These are phyloP conservation scores for Ceraclea dissimilis DNA, from an alignment of 2,888 invertebrate species.

Conservation along the genomic window DNA sequence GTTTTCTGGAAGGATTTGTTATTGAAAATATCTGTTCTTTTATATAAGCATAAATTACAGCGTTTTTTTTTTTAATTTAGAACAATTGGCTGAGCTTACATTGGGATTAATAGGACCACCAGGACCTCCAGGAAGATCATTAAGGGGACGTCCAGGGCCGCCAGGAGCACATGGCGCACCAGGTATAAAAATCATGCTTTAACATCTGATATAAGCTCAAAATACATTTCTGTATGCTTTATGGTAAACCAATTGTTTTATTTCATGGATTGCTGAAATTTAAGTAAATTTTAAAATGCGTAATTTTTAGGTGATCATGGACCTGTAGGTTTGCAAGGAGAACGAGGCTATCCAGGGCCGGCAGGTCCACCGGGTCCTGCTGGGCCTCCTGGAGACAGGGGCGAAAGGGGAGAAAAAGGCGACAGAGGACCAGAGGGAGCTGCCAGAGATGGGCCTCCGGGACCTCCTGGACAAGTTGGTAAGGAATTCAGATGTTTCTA, in stretches of 20 bases:
- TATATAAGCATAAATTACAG: neutral
- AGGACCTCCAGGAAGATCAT: slow-evolving; percentile 57
- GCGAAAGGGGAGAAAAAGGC: slow-evolving; percentile 67
- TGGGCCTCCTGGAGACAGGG: slow-evolving; percentile 54
- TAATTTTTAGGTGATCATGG: slow-evolving; percentile 53
- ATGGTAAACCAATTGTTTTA: too few species aligned
- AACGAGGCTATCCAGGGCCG: slow-evolving; percentile 62
- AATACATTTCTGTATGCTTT: neutral
- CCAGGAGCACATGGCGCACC: slow-evolving; percentile 61
- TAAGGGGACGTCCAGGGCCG: slow-evolving; percentile 61
- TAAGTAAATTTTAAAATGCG: too few species aligned
- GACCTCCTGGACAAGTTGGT: slow-evolving; percentile 64
- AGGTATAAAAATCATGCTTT: slow-evolving; percentile 39
- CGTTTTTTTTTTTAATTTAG: slow-evolving; percentile 36
- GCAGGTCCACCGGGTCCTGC: slow-evolving; percentile 62
- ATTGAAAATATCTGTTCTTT: too few species aligned
- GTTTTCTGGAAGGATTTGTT: too few species aligned
- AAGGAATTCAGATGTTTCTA: slow-evolving; percentile 23
- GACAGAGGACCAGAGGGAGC: slow-evolving; percentile 64
- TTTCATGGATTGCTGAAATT: too few species aligned
- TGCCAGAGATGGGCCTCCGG: slow-evolving; percentile 66
- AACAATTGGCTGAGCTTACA: slow-evolving; percentile 65
- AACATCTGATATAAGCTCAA: neutral
- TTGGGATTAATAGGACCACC: slow-evolving; percentile 55
- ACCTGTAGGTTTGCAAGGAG: slow-evolving; percentile 56